Percentiles rank a stretch among this genome's conserved stretches.
phyloP scores from a whole-genome alignment of 2,888 invertebrate species.

The Brachyopa scutellaris region DNA sequence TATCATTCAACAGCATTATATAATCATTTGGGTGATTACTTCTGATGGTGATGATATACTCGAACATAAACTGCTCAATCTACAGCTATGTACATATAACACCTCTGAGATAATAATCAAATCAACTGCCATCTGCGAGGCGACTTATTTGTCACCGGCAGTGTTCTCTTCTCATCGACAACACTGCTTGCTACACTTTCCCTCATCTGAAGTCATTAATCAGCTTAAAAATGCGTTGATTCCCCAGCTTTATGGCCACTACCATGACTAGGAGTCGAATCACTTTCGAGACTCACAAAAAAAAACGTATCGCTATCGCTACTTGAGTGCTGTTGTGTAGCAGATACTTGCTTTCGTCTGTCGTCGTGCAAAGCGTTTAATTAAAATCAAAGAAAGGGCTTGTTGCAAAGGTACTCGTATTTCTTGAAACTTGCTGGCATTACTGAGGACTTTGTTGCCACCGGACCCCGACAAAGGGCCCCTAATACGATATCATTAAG shows the following conservation, averaged over 20 bases:
- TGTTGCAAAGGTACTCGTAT: neutral
- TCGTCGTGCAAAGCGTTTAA: conserved; percentile 38
- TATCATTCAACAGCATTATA: no score
- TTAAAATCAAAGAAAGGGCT: conserved; percentile 50
- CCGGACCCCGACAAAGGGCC: conserved; percentile 51
- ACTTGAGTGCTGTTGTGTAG: conserved; percentile 26
- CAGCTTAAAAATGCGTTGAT: conserved; percentile 62
- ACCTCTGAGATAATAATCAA: conserved; percentile 25
- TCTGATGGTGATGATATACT: no score
- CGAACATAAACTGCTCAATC: conserved; percentile 16
- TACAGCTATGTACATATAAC: no score
- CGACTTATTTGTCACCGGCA: conserved; percentile 46
- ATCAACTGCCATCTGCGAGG: conserved; percentile 31
- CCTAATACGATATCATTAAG: conserved; percentile 62
- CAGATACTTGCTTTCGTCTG: conserved; percentile 31
- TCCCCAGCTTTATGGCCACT: neutral
- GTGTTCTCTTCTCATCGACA: neutral
- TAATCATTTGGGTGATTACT: conserved; percentile 26
- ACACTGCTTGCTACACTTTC: conserved; percentile 24
- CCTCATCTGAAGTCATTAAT: conserved; percentile 43
- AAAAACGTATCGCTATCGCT: conserved; percentile 42
- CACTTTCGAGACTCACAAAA: conserved; percentile 5
- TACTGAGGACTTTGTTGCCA: conserved; percentile 44
- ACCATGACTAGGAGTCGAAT: neutral
- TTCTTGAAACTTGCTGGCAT: neutral